Evolutionary conservation across 2,113 vertebrate species (phyloP).

Genomic region (Cisticola juncidis): DNA sequence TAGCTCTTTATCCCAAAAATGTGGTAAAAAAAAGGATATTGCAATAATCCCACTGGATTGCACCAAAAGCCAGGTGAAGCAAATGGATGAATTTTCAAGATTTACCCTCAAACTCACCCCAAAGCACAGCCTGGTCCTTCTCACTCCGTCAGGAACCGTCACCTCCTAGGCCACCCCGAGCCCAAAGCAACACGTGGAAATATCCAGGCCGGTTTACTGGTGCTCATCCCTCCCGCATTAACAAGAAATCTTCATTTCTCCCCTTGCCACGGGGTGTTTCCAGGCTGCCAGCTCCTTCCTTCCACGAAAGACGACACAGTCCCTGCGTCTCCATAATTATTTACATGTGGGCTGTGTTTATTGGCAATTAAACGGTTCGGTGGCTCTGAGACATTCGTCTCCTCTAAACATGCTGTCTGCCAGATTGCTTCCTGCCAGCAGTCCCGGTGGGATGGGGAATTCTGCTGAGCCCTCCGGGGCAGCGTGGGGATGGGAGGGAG

Average conservation of each 20-base stretch:
- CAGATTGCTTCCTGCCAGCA: conserved; percentile 42
- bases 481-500: accelerated
- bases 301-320: background rate
- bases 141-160: accelerated
- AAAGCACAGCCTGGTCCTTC: background rate
- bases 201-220: background rate
- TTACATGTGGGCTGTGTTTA: conserved; percentile 27
- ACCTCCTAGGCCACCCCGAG: background rate
- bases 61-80: background rate
- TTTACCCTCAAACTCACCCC: background rate
- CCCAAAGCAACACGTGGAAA: accelerated
- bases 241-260: background rate
- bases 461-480: background rate
- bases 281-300: background rate
- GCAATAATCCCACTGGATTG: background rate
- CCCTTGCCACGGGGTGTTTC: background rate
- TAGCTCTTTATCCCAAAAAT: background rate
- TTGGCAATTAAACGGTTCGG: conserved; percentile 45
- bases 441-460: background rate
- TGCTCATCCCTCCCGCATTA: background rate
- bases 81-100: background rate
- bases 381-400: conserved; percentile 19
- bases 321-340: background rate
- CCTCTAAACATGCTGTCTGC: conserved; percentile 3
- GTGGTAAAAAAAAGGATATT: background rate